phyloP scores from a whole-genome alignment of 2,888 invertebrate species.

The Strigamia crassipes region DNA sequence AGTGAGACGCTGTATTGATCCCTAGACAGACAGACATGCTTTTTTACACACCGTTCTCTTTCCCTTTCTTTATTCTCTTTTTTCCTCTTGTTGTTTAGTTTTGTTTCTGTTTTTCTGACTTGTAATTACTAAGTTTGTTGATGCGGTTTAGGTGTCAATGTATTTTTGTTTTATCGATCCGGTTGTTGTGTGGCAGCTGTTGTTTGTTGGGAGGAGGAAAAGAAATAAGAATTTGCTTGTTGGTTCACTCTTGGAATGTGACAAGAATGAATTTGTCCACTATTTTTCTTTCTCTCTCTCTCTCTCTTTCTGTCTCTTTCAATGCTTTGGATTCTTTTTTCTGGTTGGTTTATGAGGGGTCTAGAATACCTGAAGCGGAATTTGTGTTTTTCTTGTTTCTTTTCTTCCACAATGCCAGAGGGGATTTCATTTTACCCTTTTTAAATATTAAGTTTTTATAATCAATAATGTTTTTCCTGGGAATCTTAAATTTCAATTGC shows the following conservation, averaged over 20 bases:
- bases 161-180: background rate
- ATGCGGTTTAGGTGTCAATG: conserved; percentile 24
- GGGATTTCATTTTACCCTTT: background rate
- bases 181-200: conserved; percentile 19
- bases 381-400: background rate
- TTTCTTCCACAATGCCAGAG: background rate
- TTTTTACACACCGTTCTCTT: background rate
- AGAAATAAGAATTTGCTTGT: background rate
- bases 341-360: background rate
- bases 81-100: background rate
- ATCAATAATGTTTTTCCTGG: background rate
- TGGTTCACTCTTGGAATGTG: conserved; percentile 11
- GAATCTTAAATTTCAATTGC: background rate
- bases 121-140: conserved; percentile 29
- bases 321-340: background rate
- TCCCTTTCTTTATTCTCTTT: too few relatives aligned
- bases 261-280: conserved; percentile 24
- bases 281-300: background rate
- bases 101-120: background rate
- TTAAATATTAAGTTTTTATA: background rate
- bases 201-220: background rate
- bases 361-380: background rate
- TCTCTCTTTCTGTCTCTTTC: background rate
- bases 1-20: conserved; percentile 12
- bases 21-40: background rate